Conservation (phyloP, 2,888 invertebrate genomes). For the Ophion costatus region DNA sequence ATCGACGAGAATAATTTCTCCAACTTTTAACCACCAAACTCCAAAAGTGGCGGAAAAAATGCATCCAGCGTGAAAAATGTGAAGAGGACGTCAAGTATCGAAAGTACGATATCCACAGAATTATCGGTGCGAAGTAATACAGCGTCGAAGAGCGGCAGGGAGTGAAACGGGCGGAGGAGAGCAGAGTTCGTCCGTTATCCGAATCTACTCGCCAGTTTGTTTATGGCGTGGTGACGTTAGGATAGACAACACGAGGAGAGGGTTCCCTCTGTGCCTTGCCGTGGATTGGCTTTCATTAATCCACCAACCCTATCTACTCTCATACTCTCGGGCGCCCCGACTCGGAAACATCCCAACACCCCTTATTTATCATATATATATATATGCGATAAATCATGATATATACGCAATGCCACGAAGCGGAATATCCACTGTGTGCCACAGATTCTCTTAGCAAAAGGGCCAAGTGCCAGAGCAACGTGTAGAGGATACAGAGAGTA, state of each 20-base stretch:
- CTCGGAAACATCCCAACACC: constrained; percentile 62
- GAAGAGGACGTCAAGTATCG: background rate
- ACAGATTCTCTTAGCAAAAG: constrained; percentile 77
- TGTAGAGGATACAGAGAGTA: constrained; percentile 40
- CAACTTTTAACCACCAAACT: background rate
- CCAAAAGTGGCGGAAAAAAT: background rate
- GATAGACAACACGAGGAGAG: constrained; percentile 68
- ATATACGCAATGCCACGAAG: constrained; percentile 76
- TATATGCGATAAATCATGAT: constrained; percentile 82
- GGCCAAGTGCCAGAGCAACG: constrained; percentile 49
- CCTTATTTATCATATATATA: constrained; percentile 53
- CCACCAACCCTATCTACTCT: constrained; percentile 79
- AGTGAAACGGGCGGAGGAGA: background rate
- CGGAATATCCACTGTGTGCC: constrained; percentile 77
- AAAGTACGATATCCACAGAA: constrained; percentile 22
- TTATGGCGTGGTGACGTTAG: constrained; percentile 78
- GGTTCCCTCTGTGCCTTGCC: constrained; percentile 71
- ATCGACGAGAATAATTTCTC: background rate
- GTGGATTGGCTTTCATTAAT: constrained; percentile 83
- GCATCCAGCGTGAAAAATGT: constrained; percentile 18
- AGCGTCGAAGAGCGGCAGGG: background rate
- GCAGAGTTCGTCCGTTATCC: constrained; percentile 72
- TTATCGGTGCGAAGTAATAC: constrained; percentile 42
- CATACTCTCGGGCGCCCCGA: constrained; percentile 44
- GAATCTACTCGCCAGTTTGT: constrained; percentile 77